phyloP scores from a whole-genome alignment of 1,140 invertebrate genomes.

The Drosophila tsacasi region DNA sequence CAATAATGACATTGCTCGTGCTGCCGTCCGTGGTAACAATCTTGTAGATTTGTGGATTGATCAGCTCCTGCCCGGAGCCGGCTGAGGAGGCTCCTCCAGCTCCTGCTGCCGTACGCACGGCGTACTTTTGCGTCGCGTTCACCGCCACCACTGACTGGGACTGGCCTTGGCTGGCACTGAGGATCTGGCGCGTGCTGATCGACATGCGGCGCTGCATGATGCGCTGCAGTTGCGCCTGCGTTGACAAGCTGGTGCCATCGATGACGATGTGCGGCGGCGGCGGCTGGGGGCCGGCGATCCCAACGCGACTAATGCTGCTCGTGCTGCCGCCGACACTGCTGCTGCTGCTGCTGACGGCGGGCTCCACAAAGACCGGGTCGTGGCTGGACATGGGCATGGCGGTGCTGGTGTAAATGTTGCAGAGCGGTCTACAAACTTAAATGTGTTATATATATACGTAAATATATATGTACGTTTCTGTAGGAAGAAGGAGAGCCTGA shows the following conservation, averaged over 20 bases:
- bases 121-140: slow-evolving; percentile 63
- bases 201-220: slow-evolving; percentile 76
- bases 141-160: slow-evolving; percentile 47
- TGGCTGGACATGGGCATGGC: slow-evolving; percentile 73
- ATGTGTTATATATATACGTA: slow-evolving; percentile 12
- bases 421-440: slow-evolving; percentile 50
- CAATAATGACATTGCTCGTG: slow-evolving; percentile 79
- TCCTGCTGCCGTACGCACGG: slow-evolving; percentile 60
- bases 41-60: slow-evolving; percentile 83
- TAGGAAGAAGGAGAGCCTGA: slow-evolving; percentile 21
- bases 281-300: slow-evolving; percentile 44
- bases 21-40: slow-evolving; percentile 80
- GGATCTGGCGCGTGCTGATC: slow-evolving; percentile 59
- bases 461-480: slow-evolving; percentile 12
- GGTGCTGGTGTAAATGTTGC: slow-evolving; percentile 22
- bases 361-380: slow-evolving; percentile 72
- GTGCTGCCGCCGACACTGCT: slow-evolving; percentile 37
- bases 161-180: slow-evolving; percentile 53
- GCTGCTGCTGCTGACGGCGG: slow-evolving; percentile 52
- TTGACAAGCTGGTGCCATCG: slow-evolving; percentile 65
- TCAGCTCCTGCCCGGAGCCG: slow-evolving; percentile 57
- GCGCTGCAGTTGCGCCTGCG: slow-evolving; percentile 75
- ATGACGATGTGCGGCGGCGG: slow-evolving; percentile 67
- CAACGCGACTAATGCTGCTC: slow-evolving; percentile 30
- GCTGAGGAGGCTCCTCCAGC: slow-evolving; percentile 30